Percentiles rank a stretch among this genome's conserved stretches.
These are phyloP conservation scores for Thumatha senex DNA, from an alignment of 2,888 invertebrate species.

Conservation along the genomic window DNA sequence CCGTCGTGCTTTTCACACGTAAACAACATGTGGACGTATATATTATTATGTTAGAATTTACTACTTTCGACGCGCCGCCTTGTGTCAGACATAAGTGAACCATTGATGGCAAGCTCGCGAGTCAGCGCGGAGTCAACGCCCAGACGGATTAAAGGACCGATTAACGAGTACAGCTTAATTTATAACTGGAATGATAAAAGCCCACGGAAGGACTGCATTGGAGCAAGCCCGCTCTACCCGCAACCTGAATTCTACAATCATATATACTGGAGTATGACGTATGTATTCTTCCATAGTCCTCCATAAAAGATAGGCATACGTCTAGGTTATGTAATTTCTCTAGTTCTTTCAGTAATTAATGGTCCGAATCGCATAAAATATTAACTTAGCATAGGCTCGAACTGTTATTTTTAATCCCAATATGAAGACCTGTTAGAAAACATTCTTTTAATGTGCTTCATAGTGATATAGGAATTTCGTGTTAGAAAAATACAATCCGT, in stretches of 20 bases:
- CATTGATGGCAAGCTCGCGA: slow-evolving; percentile 48
- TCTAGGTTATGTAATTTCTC: too few relatives aligned
- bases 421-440: too few relatives aligned
- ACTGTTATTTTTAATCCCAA: too few relatives aligned
- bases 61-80: slow-evolving; percentile 49
- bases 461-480: background rate
- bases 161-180: slow-evolving; percentile 79
- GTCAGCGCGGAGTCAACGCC: slow-evolving; percentile 71
- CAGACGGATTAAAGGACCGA: slow-evolving; percentile 80
- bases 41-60: slow-evolving; percentile 57
- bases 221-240: slow-evolving; percentile 34
- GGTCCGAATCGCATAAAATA: too few relatives aligned
- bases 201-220: slow-evolving; percentile 60
- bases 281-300: too few relatives aligned
- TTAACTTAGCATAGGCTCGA: too few relatives aligned
- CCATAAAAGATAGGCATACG: too few relatives aligned
- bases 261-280: too few relatives aligned
- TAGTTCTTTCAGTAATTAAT: too few relatives aligned
- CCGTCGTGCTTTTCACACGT: slow-evolving; percentile 51
- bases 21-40: slow-evolving; percentile 47
- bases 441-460: too few relatives aligned
- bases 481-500: background rate
- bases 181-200: slow-evolving; percentile 78
- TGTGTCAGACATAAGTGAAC: slow-evolving; percentile 48
- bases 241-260: slow-evolving; percentile 39